Evolutionary conservation across 2,888 invertebrate genomes (phyloP), one percentile per base, ranked within the genome.

Genomic region (Andrena bicolor): DNA sequence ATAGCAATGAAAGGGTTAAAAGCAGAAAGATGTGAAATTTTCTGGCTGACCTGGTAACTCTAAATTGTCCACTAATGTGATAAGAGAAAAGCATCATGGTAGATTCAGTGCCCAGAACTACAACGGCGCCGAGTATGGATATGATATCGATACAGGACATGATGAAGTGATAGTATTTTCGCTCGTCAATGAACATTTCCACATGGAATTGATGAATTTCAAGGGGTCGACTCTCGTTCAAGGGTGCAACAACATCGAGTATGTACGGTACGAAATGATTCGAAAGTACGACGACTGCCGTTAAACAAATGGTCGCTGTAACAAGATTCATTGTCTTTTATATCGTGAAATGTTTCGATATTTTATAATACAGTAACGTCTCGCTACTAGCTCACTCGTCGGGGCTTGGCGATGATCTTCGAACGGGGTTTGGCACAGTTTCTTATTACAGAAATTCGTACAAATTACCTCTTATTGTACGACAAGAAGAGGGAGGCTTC

Each of bases 181-280:
- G 53, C 20, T 53, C 53, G 53, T 53, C 53, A n/a, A 53, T 5
- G 20, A 53, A 53, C 2, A 53, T 0, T 20, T 53, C 53, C 53
- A 53, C 53, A 7, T 53, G 53, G 7, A 53, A 53, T 23, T 53
- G 53, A 53, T 23, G 53, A 2, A 53, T n/a, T 20, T 20, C 53
- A 53, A 53, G 53, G 8, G 53, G 53, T 20, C 53, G 80, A 0
- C 75, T 76, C 5, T 41, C n/a, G 51, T 82, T 82, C 13, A 80
- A 23, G 8, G 82, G 82, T 30, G 5, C 51, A 16, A 82, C 2
- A 1, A 69, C 41, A 28, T 82, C 80, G 13, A 80, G 58, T 0
- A 82, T 51, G 7, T 26, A 49, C 20, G 80, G 80, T 51, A 32
- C 2, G 0, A 80, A 49, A 53, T 53, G 53, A 53, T n/a, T 53